phyloP scores from a whole-genome alignment of 1,140 invertebrate species.

The Pristionchus pacificus region DNA sequence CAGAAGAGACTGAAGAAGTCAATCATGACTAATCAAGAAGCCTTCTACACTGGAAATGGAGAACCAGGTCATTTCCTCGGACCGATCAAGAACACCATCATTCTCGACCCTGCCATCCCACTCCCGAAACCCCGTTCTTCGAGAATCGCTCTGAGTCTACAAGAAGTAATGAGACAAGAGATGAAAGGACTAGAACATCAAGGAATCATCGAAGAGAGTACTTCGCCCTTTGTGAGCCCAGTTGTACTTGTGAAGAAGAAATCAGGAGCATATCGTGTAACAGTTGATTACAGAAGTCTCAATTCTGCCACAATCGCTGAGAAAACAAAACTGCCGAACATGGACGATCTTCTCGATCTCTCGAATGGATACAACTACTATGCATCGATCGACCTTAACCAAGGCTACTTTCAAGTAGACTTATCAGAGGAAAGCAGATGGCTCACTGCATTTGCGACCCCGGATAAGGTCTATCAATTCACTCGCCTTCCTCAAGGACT shows the following conservation, averaged over 20 bases:
- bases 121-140: constrained; percentile 7
- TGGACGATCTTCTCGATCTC: constrained; percentile 8
- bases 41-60: no score
- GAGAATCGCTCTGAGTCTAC: constrained; percentile 17
- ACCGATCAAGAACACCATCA: no score
- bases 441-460: constrained; percentile 13
- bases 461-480: constrained; percentile 7
- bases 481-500: constrained; percentile 12
- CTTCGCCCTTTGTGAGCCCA: constrained; percentile 13
- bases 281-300: constrained; percentile 22
- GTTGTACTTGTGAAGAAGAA: constrained; percentile 33
- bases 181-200: constrained; percentile 31
- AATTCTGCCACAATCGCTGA: constrained; percentile 7
- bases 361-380: not conserved
- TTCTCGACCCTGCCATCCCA: no score
- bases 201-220: constrained; percentile 28
- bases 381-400: no score
- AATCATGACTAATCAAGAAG: no score
- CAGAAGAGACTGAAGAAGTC: no score
- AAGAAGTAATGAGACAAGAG: constrained; percentile 29
- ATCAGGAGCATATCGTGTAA: constrained; percentile 18
- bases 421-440: constrained; percentile 5
- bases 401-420: constrained; percentile 15
- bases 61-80: no score
- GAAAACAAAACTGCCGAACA: constrained; percentile 4